Evolutionary conservation across 2,888 invertebrate species (phyloP), one percentile per base, ranked within the genome.

Genomic region (Ischnura elegans): DNA sequence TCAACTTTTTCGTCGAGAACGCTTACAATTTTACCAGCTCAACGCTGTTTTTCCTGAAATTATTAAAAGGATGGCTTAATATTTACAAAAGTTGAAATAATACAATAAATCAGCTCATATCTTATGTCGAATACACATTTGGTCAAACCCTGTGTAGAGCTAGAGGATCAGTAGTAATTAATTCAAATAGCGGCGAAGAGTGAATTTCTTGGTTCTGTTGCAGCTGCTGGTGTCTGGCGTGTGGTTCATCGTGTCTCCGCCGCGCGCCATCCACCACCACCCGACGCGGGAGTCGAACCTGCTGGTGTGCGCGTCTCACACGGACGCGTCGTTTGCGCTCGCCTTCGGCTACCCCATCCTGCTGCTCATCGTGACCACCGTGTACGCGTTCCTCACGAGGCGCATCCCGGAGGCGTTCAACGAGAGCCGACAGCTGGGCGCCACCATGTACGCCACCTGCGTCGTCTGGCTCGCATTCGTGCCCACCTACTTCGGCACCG

Each of bases 341-440:
- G 98, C 98, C 45, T 99, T 99, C 96, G 98, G 98, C 95, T 99
- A 99, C 96, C 99, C 99, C 36, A 99, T 99, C 95, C 96, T 99
- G 94, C 97, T 99, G 93, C 98, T 99, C 95, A 97, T 99, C 29
- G 97, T 99, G 94, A 99, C 99, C 96, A 99, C 99, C 0, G 97
- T 99, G 25, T 99, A 99, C 95, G 99, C 99, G 0, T 98, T 99
- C 0, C 97, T 99, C 87, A 99, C 99, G 0, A 97, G 99, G 94
- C 99, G 99, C 96, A 98, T 99, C 94, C 99, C 99, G 0, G 99
- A 99, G 96, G 99, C 99, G 84, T 99, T 99, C 96, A 99, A 99
- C 96, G 99, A 99, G 96, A 99, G 99, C 95, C 99, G 99, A 96
- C 99, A 99, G 96, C 99, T 99, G 95, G 99, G 99, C 97, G 99